phyloP scores from a whole-genome alignment of 2,113 vertebrate species.

The Hydrochoerus hydrochaeris region DNA sequence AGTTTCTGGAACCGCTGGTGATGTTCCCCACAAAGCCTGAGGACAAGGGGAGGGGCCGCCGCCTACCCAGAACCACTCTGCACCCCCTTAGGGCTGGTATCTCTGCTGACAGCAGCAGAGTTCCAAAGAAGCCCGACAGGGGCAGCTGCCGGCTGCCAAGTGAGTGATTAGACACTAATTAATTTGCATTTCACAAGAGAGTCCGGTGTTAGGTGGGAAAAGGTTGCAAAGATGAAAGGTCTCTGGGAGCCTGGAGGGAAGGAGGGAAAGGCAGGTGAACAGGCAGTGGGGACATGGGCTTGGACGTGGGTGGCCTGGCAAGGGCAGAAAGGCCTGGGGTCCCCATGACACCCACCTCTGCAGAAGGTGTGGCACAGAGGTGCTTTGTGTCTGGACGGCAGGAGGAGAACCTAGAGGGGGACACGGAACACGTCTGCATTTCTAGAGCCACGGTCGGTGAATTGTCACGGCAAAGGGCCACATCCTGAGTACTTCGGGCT shows the following conservation, averaged over 20 bases:
- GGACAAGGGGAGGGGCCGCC: conserved; percentile 52
- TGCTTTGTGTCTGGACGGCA: neutral
- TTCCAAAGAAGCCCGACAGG: conserved; percentile 78
- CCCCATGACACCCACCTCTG: neutral
- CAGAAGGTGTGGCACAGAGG: neutral
- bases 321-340: neutral
- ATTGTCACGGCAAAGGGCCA: neutral
- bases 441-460: neutral
- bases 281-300: neutral
- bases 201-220: conserved; percentile 57
- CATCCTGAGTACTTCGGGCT: neutral
- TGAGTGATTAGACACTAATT: conserved; percentile 91
- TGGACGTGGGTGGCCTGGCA: neutral
- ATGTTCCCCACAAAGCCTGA: conserved; percentile 62
- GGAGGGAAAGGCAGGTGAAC: neutral
- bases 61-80: conserved; percentile 61
- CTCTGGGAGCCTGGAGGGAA: conserved; percentile 71
- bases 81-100: conserved; percentile 70
- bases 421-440: accelerated
- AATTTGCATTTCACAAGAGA: conserved; percentile 90
- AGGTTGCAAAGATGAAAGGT: conserved; percentile 79
- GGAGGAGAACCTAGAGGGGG: neutral
- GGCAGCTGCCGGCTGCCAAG: conserved; percentile 77
- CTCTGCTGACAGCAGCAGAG: conserved; percentile 77
- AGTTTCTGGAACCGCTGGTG: conserved; percentile 63